A percentile compares a stretch with the other conserved stretches of the same genome.
Evolutionary conservation across 2,797 vertebrate species (phyloP).

Genomic region (Ptychadena robeensis): DNA sequence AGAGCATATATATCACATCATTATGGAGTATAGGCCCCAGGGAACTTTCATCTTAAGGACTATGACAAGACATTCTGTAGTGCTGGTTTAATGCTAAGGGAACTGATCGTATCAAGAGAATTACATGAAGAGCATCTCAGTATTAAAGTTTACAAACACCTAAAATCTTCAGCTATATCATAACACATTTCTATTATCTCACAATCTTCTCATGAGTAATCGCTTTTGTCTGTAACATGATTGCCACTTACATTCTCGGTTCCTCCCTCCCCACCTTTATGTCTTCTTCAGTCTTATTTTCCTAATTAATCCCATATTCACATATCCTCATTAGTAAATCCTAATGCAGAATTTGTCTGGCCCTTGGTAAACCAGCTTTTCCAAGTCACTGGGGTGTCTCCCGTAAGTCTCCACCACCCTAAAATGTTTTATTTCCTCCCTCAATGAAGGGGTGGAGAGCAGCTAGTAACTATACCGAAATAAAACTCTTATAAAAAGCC

Average conservation of each 20-base stretch:
- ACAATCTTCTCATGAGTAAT: conserved; percentile 7
- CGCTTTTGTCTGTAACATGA: conserved; percentile 8
- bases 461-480: conserved; percentile 14
- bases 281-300: background rate
- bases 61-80: too few relatives aligned
- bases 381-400: conserved; percentile 41
- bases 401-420: conserved; percentile 48
- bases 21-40: too few relatives aligned
- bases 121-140: too few relatives aligned
- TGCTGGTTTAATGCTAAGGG: too few relatives aligned
- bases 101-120: too few relatives aligned
- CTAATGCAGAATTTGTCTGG: conserved; percentile 18
- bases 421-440: conserved; percentile 45
- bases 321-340: conserved; percentile 15
- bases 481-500: conserved; percentile 23
- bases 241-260: conserved; percentile 2
- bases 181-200: background rate
- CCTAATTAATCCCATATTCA: conserved; percentile 8
- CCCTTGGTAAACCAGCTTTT: conserved; percentile 39
- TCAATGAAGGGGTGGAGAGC: conserved; percentile 50
- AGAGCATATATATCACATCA: too few relatives aligned
- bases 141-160: too few relatives aligned
- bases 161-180: background rate
- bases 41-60: too few relatives aligned
- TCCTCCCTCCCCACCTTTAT: conserved; percentile 34